These are phyloP conservation scores for Amphibalanus amphitrite DNA, from an alignment of 1,140 invertebrate genomes.

Conservation along the genomic window DNA sequence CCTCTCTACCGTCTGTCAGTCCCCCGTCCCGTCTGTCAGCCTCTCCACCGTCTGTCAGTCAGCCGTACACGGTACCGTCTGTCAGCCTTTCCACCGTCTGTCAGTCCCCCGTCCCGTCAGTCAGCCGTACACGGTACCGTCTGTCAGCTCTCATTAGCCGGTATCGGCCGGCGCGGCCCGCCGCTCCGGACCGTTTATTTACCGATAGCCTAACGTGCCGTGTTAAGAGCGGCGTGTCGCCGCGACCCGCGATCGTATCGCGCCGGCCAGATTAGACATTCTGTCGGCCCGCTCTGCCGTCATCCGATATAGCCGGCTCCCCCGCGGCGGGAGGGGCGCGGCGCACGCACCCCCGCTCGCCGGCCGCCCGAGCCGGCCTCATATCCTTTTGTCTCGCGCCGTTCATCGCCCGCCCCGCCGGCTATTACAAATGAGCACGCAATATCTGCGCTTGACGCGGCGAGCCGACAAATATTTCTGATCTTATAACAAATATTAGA, in stretches of 20 bases:
- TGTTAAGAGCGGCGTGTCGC: not conserved
- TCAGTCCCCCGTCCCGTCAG: not conserved
- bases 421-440: not conserved
- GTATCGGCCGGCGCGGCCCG: not conserved
- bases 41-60: not conserved
- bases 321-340: slow-evolving; percentile 30
- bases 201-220: not conserved
- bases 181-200: slow-evolving; percentile 26
- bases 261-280: not conserved
- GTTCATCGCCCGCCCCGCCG: not conserved
- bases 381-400: not conserved
- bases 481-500: slow-evolving; percentile 2
- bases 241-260: slow-evolving; percentile 42
- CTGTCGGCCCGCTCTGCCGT: not conserved
- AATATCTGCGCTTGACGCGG: not conserved
- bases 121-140: not conserved
- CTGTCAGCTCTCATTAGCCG: not conserved
- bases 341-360: slow-evolving; percentile 38
- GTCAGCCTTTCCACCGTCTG: not conserved
- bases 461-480: not conserved
- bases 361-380: not conserved
- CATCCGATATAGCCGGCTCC: not conserved
- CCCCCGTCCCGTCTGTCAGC: too few relatives aligned
- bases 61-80: not conserved
- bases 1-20: too few relatives aligned